These are phyloP conservation scores for Drosophila kepulauana DNA, from an alignment of 1,140 invertebrate genomes.

Conservation along the genomic window DNA sequence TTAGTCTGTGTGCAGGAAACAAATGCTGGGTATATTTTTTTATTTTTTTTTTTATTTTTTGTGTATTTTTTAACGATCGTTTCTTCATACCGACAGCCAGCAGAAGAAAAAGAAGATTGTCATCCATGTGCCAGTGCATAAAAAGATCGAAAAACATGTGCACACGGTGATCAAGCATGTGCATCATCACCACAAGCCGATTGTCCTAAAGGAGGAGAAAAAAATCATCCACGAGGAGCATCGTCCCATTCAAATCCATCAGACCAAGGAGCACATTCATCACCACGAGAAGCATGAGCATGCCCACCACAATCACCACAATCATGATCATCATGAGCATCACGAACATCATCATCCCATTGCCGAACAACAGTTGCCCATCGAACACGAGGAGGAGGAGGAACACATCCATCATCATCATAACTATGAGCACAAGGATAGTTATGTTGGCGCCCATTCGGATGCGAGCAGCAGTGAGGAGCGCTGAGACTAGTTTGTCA, in stretches of 20 bases:
- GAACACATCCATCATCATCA: conserved; percentile 82
- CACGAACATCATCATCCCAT: conserved; percentile 58
- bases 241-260: conserved; percentile 75
- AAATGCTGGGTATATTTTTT: conserved; percentile 61
- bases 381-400: conserved; percentile 63
- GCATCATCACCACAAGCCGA: conserved; percentile 84
- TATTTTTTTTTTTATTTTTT: not conserved
- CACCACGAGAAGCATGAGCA: conserved; percentile 78
- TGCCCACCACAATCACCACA: conserved; percentile 60
- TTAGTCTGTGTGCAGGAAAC: conserved; percentile 64
- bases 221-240: conserved; percentile 81
- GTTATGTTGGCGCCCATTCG: conserved; percentile 49
- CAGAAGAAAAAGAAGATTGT: conserved; percentile 84
- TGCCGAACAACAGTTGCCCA: conserved; percentile 30
- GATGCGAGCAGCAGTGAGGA: conserved; percentile 68
- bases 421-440: conserved; percentile 77
- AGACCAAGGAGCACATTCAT: conserved; percentile 80
- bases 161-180: conserved; percentile 81
- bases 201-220: conserved; percentile 83
- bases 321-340: conserved; percentile 54
- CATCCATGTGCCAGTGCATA: conserved; percentile 83
- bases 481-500: conserved; percentile 43
- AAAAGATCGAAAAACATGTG: conserved; percentile 82
- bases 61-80: not conserved
- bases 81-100: conserved; percentile 36